Evolutionary conservation across 2,797 vertebrate species (phyloP).

Genomic region (Epinephelus malabaricus): DNA sequence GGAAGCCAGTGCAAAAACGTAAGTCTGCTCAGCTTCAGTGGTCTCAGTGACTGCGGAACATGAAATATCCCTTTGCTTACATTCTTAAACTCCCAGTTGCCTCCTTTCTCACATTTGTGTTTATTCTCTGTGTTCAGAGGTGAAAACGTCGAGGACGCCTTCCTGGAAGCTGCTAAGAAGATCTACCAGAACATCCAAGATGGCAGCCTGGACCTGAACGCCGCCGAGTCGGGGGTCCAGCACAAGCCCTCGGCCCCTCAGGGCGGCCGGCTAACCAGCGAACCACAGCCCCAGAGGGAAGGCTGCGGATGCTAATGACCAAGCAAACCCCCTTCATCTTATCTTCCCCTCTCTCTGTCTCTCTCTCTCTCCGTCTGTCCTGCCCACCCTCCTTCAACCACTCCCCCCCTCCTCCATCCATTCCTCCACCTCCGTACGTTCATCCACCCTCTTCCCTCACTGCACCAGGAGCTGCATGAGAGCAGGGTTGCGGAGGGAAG

Average conservation of each 20-base stretch:
- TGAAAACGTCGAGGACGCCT: conserved; percentile 98
- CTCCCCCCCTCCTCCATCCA: conserved; percentile 50
- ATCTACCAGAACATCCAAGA: conserved; percentile 99
- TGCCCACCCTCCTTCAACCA: conserved; percentile 52
- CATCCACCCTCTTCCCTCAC: conserved; percentile 49
- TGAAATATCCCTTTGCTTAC: not conserved
- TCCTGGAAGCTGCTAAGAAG: conserved; percentile 99
- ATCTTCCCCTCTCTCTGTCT: conserved; percentile 24
- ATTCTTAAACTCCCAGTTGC: not conserved
- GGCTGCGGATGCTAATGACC: conserved; percentile 99
- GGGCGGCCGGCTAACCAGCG: conserved; percentile 97
- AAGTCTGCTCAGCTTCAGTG: conserved; percentile 81
- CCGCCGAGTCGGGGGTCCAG: conserved; percentile 97
- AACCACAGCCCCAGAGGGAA: conserved; percentile 99
- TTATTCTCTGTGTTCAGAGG: conserved; percentile 84
- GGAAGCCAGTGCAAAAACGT: conserved; percentile 99
- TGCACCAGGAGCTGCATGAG: conserved; percentile 79
- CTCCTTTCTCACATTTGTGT: not conserved
- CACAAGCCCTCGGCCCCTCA: conserved; percentile 99
- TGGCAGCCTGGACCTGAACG: conserved; percentile 98
- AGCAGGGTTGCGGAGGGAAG: conserved; percentile 72
- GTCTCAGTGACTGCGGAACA: not conserved
- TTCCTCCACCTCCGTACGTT: conserved; percentile 52
- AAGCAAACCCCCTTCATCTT: conserved; percentile 63
- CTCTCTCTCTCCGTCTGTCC: conserved; percentile 35